Evolutionary conservation across 2,888 invertebrate genomes (phyloP), one percentile per base, ranked within the genome.

Genomic region (Mesochorus sp.): DNA sequence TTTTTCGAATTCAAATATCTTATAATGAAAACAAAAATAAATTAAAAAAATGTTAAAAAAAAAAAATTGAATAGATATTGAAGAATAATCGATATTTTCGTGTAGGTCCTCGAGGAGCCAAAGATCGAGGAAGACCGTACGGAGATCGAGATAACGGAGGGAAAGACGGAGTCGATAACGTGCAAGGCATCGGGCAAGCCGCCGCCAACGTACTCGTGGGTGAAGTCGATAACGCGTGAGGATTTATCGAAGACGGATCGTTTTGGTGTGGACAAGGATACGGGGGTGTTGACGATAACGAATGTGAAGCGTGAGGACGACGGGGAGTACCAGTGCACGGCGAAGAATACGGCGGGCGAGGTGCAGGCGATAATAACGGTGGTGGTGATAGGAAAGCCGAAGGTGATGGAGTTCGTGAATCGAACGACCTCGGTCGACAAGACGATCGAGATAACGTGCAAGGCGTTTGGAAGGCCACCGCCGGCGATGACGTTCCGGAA

Each of bases 111-210:
- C 86, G 94, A 95, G 17, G 94, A 94, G 39, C 97, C 97, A 5
- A 93, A 93, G 87, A 95, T 97, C 88, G 93, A 94, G 70, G 93
- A 93, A 80, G 92, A 95, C 68, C 93, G 93, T 55, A 89, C 92
- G 1, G 91, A 92, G 17, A 91, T 94, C 4, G 94, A 95, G 85
- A 95, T 96, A 2, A 93, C 96, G 39, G 97, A 98, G 91, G 97
- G 96, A 0, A 95, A 96, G 89, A 93, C 94, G 28, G 95, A 95
- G 34, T 93, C 94, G 0, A 94, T 96, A 37, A 93, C 93, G 66
- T 98, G 98, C 89, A 94, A 94, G 83, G 97, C 97, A 0, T 93
- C 92, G 42, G 97, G 97, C 14, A 97, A 97, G 89, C 98, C 98
- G 0, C 94, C 94, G 12, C 97, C 98, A 49, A 94, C 93, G 71